phyloP scores from a whole-genome alignment of 2,888 invertebrate genomes.

The Parapristionchus giblindavisi region DNA sequence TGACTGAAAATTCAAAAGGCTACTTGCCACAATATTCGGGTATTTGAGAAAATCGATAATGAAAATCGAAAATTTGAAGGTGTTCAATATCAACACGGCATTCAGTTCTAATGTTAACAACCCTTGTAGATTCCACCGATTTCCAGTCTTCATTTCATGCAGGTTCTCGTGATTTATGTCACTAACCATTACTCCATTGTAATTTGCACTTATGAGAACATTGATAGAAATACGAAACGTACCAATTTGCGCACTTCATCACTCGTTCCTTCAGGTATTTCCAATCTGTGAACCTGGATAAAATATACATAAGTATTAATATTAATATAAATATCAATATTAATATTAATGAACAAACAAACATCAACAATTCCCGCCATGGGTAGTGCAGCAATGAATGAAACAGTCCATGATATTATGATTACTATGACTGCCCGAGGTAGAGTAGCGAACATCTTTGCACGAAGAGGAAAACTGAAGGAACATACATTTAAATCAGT shows the following conservation, averaged over 20 bases:
- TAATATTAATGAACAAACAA: neutral
- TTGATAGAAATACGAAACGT: neutral
- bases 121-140: too few species aligned
- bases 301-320: neutral
- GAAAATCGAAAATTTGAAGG: too few species aligned
- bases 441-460: slow-evolving; percentile 63
- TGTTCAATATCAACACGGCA: too few species aligned
- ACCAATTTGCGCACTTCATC: slow-evolving; percentile 12
- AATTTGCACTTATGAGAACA: neutral
- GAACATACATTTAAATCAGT: neutral
- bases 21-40: too few species aligned
- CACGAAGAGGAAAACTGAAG: slow-evolving; percentile 63
- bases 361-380: slow-evolving; percentile 55
- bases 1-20: too few species aligned
- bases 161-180: too few species aligned
- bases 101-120: too few species aligned
- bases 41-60: too few species aligned
- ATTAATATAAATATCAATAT: slow-evolving; percentile 1
- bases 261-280: slow-evolving; percentile 2
- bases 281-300: slow-evolving; percentile 6
- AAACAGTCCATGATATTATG: slow-evolving; percentile 60
- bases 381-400: slow-evolving; percentile 64
- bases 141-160: too few species aligned
- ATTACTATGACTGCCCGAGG: slow-evolving; percentile 63
- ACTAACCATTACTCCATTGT: too few species aligned